Evolutionary conservation across 2,113 vertebrate species (phyloP), one percentile per base, ranked within the genome.

Genomic region (Urocynchramus pylzowi): DNA sequence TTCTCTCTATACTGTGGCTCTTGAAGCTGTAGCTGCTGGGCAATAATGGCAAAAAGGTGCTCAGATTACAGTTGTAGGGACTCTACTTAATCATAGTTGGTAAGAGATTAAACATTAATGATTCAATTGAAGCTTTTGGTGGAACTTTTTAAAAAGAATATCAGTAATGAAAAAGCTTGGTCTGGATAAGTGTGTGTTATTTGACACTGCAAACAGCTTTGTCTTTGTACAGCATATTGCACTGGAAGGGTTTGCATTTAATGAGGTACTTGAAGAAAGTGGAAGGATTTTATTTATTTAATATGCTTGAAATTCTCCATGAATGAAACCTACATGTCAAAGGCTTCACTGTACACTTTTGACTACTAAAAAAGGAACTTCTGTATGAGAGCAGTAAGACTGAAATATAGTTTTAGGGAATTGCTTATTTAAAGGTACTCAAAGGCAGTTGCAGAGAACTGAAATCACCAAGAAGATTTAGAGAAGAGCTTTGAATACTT

Each of bases 21-120:
- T 96, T 76, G 92, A 95, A 95, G 80, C 78, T 73, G 68, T 90
- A 87, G 30, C 80, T 87, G 61, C 41, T 83, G 67, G 47, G 47
- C 41, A 91, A 91, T 92, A 95, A 87, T 89, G 31, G 56, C 44
- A 88, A 85, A 93, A 78, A 67, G 37, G 53, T 57, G n/a, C 94
- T 96, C 84, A 70, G 68, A 86, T 94, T 95, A 28, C n/a, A 76
- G 44, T 92, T 93, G 17, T 41, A 87, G 47, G 59, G 81, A 90
- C 68, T 60, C 57, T 76, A 45, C 33, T 93, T 74, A 89, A 88
- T 96, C 60, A 52, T 35, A 84, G 16, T 28, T 94, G 37, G 50
- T 85, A 41, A 47, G 33, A 71, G 31, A 92, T 67, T 26, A 90
- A 89, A 61, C 44, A 90, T 92, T 49, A 61, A 59, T 92, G 1